A percentile compares a stretch with the other conserved stretches of the same genome.
These are phyloP conservation scores for Albula glossodonta DNA, from an alignment of 2,113 vertebrate genomes.

Conservation along the genomic window DNA sequence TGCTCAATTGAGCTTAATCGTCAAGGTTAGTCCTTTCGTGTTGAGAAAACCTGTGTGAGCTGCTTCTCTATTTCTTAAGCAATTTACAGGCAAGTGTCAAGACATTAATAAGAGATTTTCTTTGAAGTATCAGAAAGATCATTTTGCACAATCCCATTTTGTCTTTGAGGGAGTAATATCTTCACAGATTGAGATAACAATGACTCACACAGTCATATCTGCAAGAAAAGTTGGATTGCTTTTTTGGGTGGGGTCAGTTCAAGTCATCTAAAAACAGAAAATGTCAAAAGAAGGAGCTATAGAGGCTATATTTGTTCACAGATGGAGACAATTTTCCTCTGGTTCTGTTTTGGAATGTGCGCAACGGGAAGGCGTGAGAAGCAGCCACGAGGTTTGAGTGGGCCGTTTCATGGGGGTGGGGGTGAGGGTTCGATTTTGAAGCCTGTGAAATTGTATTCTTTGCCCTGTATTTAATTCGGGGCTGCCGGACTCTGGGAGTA, in stretches of 20 bases:
- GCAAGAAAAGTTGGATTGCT: neutral
- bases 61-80: too few species aligned
- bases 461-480: neutral
- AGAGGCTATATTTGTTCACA: neutral
- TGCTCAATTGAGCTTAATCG: too few species aligned
- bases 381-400: neutral
- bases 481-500: neutral
- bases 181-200: neutral
- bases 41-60: neutral
- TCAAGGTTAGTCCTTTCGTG: neutral
- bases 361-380: neutral
- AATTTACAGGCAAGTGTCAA: too few species aligned
- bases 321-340: neutral
- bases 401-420: neutral
- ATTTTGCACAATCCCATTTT: neutral
- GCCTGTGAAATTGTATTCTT: neutral
- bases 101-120: too few species aligned
- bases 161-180: neutral
- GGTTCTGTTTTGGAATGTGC: neutral
- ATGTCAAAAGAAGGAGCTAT: neutral
- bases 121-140: too few species aligned
- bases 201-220: neutral
- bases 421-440: neutral
- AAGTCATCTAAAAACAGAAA: neutral
- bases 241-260: neutral